Base-by-base conservation (phyloP, 2,888 invertebrate genomes). In the Hirudinaria manillensis region DNA sequence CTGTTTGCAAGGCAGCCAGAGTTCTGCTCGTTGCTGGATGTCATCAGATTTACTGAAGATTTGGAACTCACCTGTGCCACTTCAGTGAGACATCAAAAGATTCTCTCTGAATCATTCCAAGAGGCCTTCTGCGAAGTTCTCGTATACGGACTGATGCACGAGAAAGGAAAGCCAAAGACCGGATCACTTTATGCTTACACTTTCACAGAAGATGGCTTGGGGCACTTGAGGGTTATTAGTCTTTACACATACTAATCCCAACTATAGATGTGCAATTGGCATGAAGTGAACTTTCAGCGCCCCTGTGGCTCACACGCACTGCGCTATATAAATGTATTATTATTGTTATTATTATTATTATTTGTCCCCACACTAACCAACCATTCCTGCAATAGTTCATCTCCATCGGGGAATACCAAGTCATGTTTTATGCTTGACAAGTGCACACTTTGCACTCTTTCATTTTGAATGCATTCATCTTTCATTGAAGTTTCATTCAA, bases 1-100 rank as follows among this genome's bases (percentile, higher is more conserved):
- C 91, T 92, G 2, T 91, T 94, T 77, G 91, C 92, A 0, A 90
- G 91, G 2, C 93, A 94, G 2, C 94, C 97, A 0, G 97, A 98
- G 87, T 94, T 93, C 86, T 91, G 91, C n/a, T 92, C 93, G 85
- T 87, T 94, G 55, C 87, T 91, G 72, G 93, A 94, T 84, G 90
- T 92, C 74, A 89, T 91, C 53, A 89, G 91, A 0, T 85, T 93
- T 77, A 90, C 90, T 72, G 84, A 83, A 38, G 80, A 81, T 51
- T 79, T 80, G 27, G 77, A 78, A 65, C 78, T 81, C 32, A 72
- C 78, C 24, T 80, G 79, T 78, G 81, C 80, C 1, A 51, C 70
- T 32, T 27, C 77, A 29, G 74, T 75, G 51, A 74, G 71, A 19
- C 71, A 13, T 16, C 24, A 27, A 2, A 71, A 24, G 27, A 27